These are phyloP conservation scores for Apis mellifera DNA, from an alignment of 1,140 invertebrate genomes.

Conservation along the genomic window DNA sequence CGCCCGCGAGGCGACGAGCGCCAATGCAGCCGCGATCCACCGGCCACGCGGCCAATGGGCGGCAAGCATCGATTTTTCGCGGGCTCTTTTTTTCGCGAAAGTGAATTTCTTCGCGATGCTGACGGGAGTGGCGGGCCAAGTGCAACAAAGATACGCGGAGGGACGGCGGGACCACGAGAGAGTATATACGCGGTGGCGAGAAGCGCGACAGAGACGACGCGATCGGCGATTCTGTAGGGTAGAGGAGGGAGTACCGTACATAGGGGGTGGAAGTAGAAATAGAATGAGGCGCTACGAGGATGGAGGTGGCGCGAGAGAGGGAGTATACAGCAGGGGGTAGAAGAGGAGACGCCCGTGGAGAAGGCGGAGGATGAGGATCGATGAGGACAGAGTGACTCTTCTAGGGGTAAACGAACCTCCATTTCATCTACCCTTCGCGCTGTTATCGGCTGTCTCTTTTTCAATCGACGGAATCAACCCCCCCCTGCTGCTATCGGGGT, in stretches of 20 bases:
- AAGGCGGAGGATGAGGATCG: conserved; percentile 69
- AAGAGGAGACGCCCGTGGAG: conserved; percentile 53
- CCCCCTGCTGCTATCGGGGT: conserved; percentile 48
- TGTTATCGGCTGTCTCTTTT: conserved; percentile 75
- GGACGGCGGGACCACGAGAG: not conserved
- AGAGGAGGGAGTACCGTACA: not conserved
- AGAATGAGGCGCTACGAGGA: conserved; percentile 57
- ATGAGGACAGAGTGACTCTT: conserved; percentile 72
- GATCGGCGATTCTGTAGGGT: not conserved
- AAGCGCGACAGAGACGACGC: not conserved
- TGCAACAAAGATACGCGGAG: not conserved
- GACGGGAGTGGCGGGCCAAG: conserved; percentile 42
- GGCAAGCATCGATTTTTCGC: conserved; percentile 77
- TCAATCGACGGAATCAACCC: conserved; percentile 62
- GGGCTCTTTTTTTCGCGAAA: conserved; percentile 69
- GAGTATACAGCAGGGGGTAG: conserved; percentile 42
- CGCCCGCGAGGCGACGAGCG: conserved; percentile 62
- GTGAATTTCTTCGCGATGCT: conserved; percentile 78
- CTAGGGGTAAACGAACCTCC: conserved; percentile 73
- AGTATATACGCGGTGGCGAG: not conserved
- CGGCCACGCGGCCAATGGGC: conserved; percentile 67
- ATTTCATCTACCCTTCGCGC: conserved; percentile 65
- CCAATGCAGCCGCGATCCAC: conserved; percentile 47
- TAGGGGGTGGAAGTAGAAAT: not conserved
- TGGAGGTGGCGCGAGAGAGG: conserved; percentile 46